Evolutionary conservation across 2,113 vertebrate species (phyloP).

Genomic region (Rhodinocichla rosea): DNA sequence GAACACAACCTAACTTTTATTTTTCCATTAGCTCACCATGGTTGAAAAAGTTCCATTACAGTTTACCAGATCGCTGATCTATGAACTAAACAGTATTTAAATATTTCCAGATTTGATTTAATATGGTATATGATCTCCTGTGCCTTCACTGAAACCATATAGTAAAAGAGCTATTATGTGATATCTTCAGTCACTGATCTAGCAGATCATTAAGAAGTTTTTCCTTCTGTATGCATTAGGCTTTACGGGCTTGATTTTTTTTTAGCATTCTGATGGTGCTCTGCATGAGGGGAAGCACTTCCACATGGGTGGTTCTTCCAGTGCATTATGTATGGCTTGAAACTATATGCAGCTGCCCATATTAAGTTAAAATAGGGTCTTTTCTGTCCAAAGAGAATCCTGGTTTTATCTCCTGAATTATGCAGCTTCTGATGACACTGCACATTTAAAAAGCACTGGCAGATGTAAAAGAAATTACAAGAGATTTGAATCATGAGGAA

Average conservation of each 20-base stretch:
- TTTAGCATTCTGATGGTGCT: background rate
- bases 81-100: slow-evolving; percentile 61
- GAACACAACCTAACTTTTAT: slow-evolving; percentile 28
- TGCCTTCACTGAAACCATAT: slow-evolving; percentile 19
- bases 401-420: background rate
- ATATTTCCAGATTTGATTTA: slow-evolving; percentile 61
- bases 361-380: background rate
- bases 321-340: background rate
- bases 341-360: background rate
- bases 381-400: background rate
- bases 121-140: slow-evolving; percentile 4
- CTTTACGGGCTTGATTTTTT: background rate
- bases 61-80: slow-evolving; percentile 61
- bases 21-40: slow-evolving; percentile 39
- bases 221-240: background rate
- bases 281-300: background rate
- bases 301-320: background rate
- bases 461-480: background rate
- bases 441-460: background rate
- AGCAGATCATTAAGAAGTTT: slow-evolving; percentile 40
- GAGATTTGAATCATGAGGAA: background rate
- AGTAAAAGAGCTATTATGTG: slow-evolving; percentile 23
- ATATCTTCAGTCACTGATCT: slow-evolving; percentile 49
- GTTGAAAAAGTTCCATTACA: slow-evolving; percentile 50
- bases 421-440: background rate